Conservation (phyloP, 2,113 vertebrate species). For the Pithys albifrons region DNA sequence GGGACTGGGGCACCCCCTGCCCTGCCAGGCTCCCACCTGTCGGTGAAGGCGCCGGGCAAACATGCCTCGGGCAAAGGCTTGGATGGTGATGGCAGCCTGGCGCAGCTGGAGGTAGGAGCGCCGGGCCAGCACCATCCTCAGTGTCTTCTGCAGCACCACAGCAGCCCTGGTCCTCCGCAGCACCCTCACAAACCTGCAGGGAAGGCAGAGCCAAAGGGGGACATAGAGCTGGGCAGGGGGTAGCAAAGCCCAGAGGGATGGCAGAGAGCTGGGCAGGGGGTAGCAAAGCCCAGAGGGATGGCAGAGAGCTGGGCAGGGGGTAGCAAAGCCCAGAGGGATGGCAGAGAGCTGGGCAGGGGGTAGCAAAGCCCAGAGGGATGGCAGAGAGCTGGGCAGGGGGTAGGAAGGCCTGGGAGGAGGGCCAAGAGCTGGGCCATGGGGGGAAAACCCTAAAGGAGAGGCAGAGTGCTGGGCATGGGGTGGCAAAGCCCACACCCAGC, state of each 20-base stretch:
- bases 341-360: background rate
- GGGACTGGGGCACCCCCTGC: fast-evolving
- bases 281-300: background rate
- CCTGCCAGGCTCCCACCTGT: conserved; percentile 41
- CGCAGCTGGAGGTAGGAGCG: conserved; percentile 49
- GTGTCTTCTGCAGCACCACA: conserved; percentile 74
- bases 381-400: background rate
- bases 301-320: background rate
- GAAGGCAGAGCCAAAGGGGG: background rate
- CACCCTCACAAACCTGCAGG: conserved; percentile 44
- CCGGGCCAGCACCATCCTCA: conserved; percentile 69
- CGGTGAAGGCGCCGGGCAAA: conserved; percentile 53
- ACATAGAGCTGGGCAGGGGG: background rate
- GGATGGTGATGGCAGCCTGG: conserved; percentile 73
- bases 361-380: background rate
- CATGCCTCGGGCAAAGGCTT: conserved; percentile 74
- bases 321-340: background rate
- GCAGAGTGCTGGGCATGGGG: background rate
- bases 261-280: background rate
- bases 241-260: background rate
- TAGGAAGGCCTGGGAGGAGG: background rate
- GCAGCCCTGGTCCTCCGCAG: conserved; percentile 72
- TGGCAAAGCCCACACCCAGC: background rate
- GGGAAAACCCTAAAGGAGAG: background rate
- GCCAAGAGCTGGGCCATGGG: background rate